phyloP scores from a whole-genome alignment of 1,140 invertebrate genomes.

The Pseudobourletiella spinata region DNA sequence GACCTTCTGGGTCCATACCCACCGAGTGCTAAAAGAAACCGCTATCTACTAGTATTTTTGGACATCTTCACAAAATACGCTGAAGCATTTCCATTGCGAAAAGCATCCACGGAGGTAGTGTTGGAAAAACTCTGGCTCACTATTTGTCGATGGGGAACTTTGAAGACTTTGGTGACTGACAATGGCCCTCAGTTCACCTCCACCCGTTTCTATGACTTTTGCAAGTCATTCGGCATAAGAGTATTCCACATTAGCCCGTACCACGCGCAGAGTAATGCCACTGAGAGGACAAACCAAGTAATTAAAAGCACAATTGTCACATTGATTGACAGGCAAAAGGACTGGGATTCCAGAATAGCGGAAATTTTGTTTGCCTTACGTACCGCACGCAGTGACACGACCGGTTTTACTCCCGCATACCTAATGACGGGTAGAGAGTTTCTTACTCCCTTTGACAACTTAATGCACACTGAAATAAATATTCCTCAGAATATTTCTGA shows the following conservation, averaged over 20 bases:
- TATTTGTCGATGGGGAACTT: constrained; percentile 4
- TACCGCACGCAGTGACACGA: constrained; percentile 39
- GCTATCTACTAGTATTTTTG: background rate
- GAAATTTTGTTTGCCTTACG: constrained; percentile 43
- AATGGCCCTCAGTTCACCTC: constrained; percentile 17
- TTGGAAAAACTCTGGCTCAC: constrained; percentile 2
- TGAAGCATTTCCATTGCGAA: constrained; percentile 41
- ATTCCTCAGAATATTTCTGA: background rate
- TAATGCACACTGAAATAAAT: background rate
- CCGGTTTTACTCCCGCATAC: constrained; percentile 39
- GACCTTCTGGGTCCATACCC: constrained; percentile 12
- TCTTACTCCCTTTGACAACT: constrained; percentile 19
- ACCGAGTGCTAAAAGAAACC: background rate
- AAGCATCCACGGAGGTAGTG: constrained; percentile 36
- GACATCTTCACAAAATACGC: constrained; percentile 38
- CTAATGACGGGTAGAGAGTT: constrained; percentile 41
- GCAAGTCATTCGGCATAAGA: constrained; percentile 3
- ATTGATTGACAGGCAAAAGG: background rate
- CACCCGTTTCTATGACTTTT: constrained; percentile 5
- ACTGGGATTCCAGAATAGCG: constrained; percentile 39
- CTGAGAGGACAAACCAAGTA: constrained; percentile 25
- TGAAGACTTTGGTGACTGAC: constrained; percentile 12
- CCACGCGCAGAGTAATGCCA: constrained; percentile 27
- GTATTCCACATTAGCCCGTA: constrained; percentile 25
- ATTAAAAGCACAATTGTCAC: constrained; percentile 35